These are phyloP conservation scores for Cyclargus thomasi DNA, from an alignment of 1,140 invertebrate genomes.

Conservation along the genomic window DNA sequence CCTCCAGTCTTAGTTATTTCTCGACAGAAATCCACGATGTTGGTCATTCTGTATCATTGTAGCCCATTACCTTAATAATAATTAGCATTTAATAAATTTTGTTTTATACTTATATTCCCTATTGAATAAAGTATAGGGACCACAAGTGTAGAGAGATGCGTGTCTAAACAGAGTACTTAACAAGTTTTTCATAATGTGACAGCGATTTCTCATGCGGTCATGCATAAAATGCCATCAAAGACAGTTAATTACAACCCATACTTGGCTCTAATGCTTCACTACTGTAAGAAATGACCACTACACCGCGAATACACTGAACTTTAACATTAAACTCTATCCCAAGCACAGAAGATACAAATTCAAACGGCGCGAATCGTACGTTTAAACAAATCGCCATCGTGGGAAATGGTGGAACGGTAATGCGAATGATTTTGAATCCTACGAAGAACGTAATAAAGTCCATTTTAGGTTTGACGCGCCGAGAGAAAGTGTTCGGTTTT, in stretches of 20 bases:
- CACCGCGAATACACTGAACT: conserved; percentile 33
- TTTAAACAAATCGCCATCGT: conserved; percentile 11
- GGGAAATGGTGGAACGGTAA: neutral
- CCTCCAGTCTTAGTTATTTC: too few relatives aligned
- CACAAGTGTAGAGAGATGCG: conserved; percentile 18
- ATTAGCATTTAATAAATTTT: too few relatives aligned
- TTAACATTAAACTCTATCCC: conserved; percentile 28
- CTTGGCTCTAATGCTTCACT: conserved; percentile 50
- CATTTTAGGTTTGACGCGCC: neutral
- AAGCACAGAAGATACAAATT: neutral
- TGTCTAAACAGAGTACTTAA: conserved; percentile 53
- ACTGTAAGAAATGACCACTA: conserved; percentile 50
- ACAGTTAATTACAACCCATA: conserved; percentile 68
- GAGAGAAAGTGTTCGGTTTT: conserved; percentile 9
- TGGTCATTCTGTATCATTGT: too few relatives aligned
- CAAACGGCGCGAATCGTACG: neutral
- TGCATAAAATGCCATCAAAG: conserved; percentile 59
- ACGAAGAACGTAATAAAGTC: conserved; percentile 12
- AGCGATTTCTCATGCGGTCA: conserved; percentile 62
- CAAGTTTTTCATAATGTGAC: conserved; percentile 68
- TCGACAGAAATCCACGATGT: too few relatives aligned
- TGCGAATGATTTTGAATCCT: neutral
- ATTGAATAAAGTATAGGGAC: neutral
- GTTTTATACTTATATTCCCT: too few relatives aligned
- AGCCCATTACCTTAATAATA: too few relatives aligned